phyloP scores from a whole-genome alignment of 1,140 invertebrate genomes.

The Drosophila bifasciata region DNA sequence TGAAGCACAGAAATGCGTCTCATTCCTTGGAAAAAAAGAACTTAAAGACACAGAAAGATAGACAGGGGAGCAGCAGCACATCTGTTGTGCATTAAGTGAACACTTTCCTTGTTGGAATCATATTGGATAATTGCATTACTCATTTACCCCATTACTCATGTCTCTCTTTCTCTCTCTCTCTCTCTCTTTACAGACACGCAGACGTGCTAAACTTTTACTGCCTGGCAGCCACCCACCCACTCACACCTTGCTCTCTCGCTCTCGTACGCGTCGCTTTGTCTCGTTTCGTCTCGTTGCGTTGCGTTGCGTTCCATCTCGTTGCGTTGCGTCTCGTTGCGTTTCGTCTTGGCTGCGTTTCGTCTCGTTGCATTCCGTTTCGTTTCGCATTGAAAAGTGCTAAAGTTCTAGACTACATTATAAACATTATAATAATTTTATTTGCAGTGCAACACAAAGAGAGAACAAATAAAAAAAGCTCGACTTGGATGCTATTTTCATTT shows the following conservation, averaged over 20 bases:
- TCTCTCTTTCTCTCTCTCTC: constrained; percentile 9
- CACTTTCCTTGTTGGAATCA: constrained; percentile 36
- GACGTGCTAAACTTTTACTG: constrained; percentile 45
- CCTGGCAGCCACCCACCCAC: constrained; percentile 1
- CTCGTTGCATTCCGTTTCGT: constrained; percentile 2
- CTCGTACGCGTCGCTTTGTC: background rate
- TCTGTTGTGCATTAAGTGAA: constrained; percentile 23
- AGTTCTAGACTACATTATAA: constrained; percentile 33
- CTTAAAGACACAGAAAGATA: no score
- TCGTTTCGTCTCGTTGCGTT: background rate
- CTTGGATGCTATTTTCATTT: constrained; percentile 75
- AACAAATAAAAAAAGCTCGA: constrained; percentile 54
- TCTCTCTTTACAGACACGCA: constrained; percentile 55
- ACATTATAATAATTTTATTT: constrained; percentile 43
- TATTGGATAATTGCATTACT: constrained; percentile 47
- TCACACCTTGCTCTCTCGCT: background rate
- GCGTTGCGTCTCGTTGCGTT: constrained; percentile 12
- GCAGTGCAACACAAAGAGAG: constrained; percentile 45
- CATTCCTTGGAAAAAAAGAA: no score
- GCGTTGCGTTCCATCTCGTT: background rate
- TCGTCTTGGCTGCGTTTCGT: no score
- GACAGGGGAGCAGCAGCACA: background rate
- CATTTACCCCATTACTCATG: constrained; percentile 4
- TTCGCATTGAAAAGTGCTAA: constrained; percentile 54
- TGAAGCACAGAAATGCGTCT: no score